Conservation (phyloP, 1,140 invertebrate species). For the Drosophila ficusphila region DNA sequence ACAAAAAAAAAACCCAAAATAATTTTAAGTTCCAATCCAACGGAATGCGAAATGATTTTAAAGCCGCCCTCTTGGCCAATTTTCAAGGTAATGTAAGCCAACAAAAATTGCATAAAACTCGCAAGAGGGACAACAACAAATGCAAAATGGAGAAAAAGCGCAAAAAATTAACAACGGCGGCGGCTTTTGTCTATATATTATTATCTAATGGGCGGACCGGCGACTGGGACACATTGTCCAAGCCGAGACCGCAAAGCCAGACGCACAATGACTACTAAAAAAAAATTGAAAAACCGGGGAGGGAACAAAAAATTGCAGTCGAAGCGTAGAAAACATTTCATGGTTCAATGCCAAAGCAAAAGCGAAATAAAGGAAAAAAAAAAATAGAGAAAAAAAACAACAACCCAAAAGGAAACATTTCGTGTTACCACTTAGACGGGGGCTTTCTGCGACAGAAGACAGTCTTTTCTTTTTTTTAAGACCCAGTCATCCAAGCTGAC, state of each 20-base stretch:
- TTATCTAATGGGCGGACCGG: constrained; percentile 52
- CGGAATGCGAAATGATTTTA: constrained; percentile 3
- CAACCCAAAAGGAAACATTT: constrained; percentile 59
- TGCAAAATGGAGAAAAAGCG: constrained; percentile 6
- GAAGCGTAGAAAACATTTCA: constrained; percentile 53
- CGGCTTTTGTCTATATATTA: constrained; percentile 46
- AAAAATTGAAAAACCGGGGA: constrained; percentile 5
- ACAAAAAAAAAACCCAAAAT: background rate
- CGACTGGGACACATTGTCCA: constrained; percentile 34
- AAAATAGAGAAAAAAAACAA: background rate
- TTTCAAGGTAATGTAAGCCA: constrained; percentile 31
- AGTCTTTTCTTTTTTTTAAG: constrained; percentile 11
- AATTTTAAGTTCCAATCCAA: background rate
- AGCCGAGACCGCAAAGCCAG: constrained; percentile 34
- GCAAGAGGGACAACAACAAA: background rate
- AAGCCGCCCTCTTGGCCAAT: constrained; percentile 20
- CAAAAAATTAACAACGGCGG: constrained; percentile 9
- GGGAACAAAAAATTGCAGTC: constrained; percentile 30
- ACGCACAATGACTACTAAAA: constrained; percentile 52
- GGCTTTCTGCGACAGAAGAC: constrained; percentile 10
- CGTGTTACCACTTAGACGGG: constrained; percentile 36
- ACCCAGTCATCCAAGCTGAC: constrained; percentile 44
- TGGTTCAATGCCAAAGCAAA: constrained; percentile 70
- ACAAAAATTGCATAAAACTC: constrained; percentile 51
- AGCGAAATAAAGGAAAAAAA: constrained; percentile 4